Conservation (phyloP, 92 coral and sea anemone species). For the Parazoanthus darwini region DNA sequence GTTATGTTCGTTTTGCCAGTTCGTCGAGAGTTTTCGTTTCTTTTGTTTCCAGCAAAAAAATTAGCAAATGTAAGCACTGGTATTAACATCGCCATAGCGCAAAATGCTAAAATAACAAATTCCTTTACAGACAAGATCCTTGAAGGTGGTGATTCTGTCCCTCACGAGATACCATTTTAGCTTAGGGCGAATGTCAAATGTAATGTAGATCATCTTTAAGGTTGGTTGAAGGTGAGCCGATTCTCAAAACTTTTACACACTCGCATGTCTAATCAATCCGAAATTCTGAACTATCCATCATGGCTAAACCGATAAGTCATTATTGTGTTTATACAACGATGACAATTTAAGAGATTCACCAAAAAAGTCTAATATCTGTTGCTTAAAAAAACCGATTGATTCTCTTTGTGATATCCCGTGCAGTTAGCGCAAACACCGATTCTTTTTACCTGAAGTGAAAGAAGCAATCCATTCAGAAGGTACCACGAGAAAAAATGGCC, state of each 20-base stretch:
- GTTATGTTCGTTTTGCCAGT: too few species aligned
- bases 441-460: slow-evolving; percentile 39
- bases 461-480: slow-evolving; percentile 46
- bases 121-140: too few species aligned
- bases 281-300: not conserved
- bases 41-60: too few species aligned
- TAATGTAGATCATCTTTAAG: too few species aligned
- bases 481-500: slow-evolving; percentile 37
- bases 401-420: slow-evolving; percentile 25
- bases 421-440: slow-evolving; percentile 44
- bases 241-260: not conserved
- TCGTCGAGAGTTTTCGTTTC: too few species aligned
- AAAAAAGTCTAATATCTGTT: not conserved
- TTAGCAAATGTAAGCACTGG: too few species aligned
- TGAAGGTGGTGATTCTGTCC: too few species aligned
- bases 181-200: too few species aligned
- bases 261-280: not conserved
- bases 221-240: not conserved
- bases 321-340: not conserved
- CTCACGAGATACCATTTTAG: too few species aligned
- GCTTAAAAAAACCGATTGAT: not conserved
- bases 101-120: too few species aligned
- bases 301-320: not conserved
- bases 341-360: not conserved
- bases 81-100: too few species aligned